Evolutionary conservation across 2,888 invertebrate genomes (phyloP).

Genomic region (Drosophila paramelanica): DNA sequence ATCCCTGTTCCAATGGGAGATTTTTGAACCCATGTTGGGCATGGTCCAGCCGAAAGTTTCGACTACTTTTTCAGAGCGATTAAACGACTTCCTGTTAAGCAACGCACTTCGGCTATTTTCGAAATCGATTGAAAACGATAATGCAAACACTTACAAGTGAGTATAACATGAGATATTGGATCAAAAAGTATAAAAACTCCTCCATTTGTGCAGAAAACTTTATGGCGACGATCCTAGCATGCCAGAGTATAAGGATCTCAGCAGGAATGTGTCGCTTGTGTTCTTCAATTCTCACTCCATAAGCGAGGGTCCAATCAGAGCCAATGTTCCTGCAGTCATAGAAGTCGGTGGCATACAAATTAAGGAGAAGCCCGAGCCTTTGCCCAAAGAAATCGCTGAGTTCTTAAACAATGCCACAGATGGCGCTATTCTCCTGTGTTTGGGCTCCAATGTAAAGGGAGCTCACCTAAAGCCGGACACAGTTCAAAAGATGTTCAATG

Average conservation of each 20-base stretch:
- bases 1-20: constrained; percentile 36
- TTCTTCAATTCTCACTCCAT: constrained; percentile 75
- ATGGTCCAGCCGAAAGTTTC: constrained; percentile 18
- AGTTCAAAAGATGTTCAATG: constrained; percentile 86
- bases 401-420: constrained; percentile 83
- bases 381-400: constrained; percentile 81
- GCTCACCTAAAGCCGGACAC: constrained; percentile 85
- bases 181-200: neutral
- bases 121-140: constrained; percentile 36
- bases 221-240: constrained; percentile 60
- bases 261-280: constrained; percentile 80
- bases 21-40: constrained; percentile 62
- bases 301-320: constrained; percentile 75
- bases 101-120: too few relatives aligned
- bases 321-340: constrained; percentile 78
- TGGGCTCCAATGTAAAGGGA: constrained; percentile 84
- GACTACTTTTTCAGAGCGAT: too few relatives aligned
- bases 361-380: constrained; percentile 73
- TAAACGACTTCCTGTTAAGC: too few relatives aligned
- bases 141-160: constrained; percentile 47
- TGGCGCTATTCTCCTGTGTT: constrained; percentile 85
- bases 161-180: constrained; percentile 7
- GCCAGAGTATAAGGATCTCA: constrained; percentile 68
- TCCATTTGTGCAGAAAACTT: constrained; percentile 19
- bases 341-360: constrained; percentile 84